Evolutionary conservation across 2,113 vertebrate species (phyloP), one percentile per base, ranked within the genome.

Genomic region (Nothoprocta pentlandii): DNA sequence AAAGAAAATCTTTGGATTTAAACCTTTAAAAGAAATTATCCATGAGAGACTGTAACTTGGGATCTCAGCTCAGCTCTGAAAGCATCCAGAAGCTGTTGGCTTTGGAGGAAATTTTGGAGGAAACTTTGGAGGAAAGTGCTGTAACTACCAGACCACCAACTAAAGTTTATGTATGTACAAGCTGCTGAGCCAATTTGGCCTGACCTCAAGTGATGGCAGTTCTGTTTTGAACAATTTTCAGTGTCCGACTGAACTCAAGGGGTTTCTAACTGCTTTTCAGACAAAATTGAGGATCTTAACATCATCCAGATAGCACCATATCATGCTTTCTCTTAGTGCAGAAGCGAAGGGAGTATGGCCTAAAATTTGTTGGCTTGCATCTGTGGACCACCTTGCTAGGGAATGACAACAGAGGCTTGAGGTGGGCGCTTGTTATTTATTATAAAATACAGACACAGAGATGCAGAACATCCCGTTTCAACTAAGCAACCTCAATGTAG

Each of bases 351-450:
- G 39, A 93, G 46, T 49, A 84, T 85, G 84, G 75, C 77, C 63
- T 82, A 85, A 90, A 88, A 94, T 78, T 89, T 49, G 59, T 87
- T 59, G 82, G 66, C 61, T 58, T 71, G 96, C 98, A 98, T 98
- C 97, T 98, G 98, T 68, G 66, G 75, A 79, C 95, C 97, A 97
- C 95, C 97, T 98, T 97, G 81, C 89, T 93, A 23, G 87, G 96
- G 92, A 94, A 94, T 92, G 94, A 84, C 89, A 95, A 54, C 87
- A 90, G 92, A 95, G 75, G 83, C 96, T 84, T 82, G 63, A 94
- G 87, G 61, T 61, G 69, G 73, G 59, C 36, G 69, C 85, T 94
- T 92, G 66, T 76, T 96, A 89, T 90, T 81, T 90, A 30, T 94
- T 96, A 91, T 70, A 70, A 93, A 89, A 80, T 92, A 87, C 68